Base-by-base conservation (phyloP, 2,888 invertebrate species). In the Nomada ruficornis region DNA sequence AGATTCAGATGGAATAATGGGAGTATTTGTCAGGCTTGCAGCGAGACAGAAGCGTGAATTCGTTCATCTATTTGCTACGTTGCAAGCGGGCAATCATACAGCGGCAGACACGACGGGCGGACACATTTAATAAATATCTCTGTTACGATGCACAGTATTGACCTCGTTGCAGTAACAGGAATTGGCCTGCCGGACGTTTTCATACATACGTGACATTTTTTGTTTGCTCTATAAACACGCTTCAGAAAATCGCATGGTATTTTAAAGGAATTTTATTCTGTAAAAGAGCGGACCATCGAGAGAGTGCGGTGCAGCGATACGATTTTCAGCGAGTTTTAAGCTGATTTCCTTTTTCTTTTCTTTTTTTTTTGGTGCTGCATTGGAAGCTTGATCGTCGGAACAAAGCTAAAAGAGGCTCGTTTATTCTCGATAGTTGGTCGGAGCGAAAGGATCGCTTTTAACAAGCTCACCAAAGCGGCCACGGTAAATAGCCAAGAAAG, bases 381-480 rank as follows among this genome's bases (percentile, higher is more conserved):
- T 4, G 42, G 26, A n/a, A 68, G 20, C 47, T 11, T 42, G 26
- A 52, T 63, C 15, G 50, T 36, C 5, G 50, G 42, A 42, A 23
- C 18, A 59, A 80, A 50, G 50, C 70, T 64, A 9, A 42, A 73
- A 70, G 52, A 15, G 52, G 20, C 11, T 60, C 29, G 20, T 62
- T 75, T 80, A 80, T 74, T 60, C 36, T 59, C 69, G 64, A 73
- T 50, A 47, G 26, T 2, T 10, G 18, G 54, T 10, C 0, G 5
- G 47, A 55, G 59, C 50, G 29, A 67, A 69, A 63, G n/a, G 42
- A 67, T 70, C 55, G 52, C 54, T 47, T 73, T 80, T 80, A 75
- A 74, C 62, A 62, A 80, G 67, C 57, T 59, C 26, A 57, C 50
- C 26, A 50, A 67, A 44, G 52, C 50, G 57, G 47, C 7, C 20